Evolutionary conservation across 2,888 invertebrate species (phyloP).

Genomic region (Tenthredo mesomela): DNA sequence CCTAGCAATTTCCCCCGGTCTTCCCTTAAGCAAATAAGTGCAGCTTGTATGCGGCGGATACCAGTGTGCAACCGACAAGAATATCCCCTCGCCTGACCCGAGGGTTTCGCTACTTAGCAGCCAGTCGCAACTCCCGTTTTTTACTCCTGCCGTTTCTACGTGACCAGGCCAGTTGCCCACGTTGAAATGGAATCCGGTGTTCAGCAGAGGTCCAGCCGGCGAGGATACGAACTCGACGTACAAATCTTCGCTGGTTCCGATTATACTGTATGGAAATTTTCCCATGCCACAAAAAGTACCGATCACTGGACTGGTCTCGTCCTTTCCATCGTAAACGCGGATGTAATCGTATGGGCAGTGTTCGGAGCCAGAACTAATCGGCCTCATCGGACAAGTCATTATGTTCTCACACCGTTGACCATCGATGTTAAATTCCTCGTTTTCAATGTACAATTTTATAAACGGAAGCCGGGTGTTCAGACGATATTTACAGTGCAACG

Average conservation of each 20-base stretch:
- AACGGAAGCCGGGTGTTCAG: conserved; percentile 93
- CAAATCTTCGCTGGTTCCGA: conserved; percentile 93
- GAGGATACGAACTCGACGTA: conserved; percentile 95
- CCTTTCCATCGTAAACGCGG: conserved; percentile 93
- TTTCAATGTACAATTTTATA: conserved; percentile 94
- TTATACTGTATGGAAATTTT: conserved; percentile 96
- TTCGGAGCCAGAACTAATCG: conserved; percentile 92
- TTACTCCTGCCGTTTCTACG: conserved; percentile 92
- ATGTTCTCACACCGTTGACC: conserved; percentile 96
- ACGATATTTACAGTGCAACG: conserved; percentile 94
- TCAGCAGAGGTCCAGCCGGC: conserved; percentile 92
- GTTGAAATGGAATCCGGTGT: conserved; percentile 97
- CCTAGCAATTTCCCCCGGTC: conserved; percentile 91
- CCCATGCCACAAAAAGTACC: conserved; percentile 96
- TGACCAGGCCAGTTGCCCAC: conserved; percentile 97
- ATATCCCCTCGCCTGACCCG: conserved; percentile 91
- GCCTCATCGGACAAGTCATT: conserved; percentile 96
- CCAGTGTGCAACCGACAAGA: conserved; percentile 95
- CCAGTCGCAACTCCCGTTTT: conserved; percentile 94
- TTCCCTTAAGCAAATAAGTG: conserved; percentile 93
- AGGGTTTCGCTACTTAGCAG: conserved; percentile 90
- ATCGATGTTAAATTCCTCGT: conserved; percentile 96
- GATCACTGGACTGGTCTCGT: conserved; percentile 92
- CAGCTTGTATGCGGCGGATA: conserved; percentile 96
- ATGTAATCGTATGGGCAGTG: conserved; percentile 95